Evolutionary conservation across 2,888 invertebrate species (phyloP), one percentile per base, ranked within the genome.

Genomic region (Drosophila kanekoi): DNA sequence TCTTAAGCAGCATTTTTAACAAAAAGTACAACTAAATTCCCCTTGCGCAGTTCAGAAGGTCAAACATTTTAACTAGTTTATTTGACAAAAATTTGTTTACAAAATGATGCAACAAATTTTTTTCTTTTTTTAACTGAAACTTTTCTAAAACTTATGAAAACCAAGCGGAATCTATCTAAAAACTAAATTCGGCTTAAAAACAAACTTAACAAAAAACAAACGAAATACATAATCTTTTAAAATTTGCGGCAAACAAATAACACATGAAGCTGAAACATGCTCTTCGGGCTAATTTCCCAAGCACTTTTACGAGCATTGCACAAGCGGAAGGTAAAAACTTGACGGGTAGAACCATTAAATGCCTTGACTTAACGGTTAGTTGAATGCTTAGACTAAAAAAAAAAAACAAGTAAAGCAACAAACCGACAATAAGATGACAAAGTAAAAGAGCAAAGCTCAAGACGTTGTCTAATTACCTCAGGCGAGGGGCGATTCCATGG

Each of bases 301-400:
- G 75, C 72, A 61, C 23, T 72, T 75, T 75, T 63, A 75, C 54
- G 71, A 62, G 67, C 69, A 54, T 81, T 81, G 77, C 83, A 77
- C 81, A 81, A 81, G 68, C 62, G 52, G 16, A 60, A 45, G 44
- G 44, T 43, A 45, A 56, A 41, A 45, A 51, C 48, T 35, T 37
- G 44, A 59, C 60, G 60, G 48, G 78, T 74, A 76, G 76, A 84
- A 81, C 62, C 67, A 81, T 86, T 73, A 78, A 81, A 69, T 81
- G 81, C 84, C 76, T 76, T 35, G 66, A 64, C 44, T 73, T 93
- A 93, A 23, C 82, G 79, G 82, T 73, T 61, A 54, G 38, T 52
- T 40, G 41, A 52, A 20, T 16, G 23, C 37, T 9, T 40, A 44
- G 40, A 48, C 57, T 3, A 40, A 18, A 38, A 45, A 61, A 51